Conservation (phyloP, 2,113 vertebrate species). For the Geococcyx californianus region DNA sequence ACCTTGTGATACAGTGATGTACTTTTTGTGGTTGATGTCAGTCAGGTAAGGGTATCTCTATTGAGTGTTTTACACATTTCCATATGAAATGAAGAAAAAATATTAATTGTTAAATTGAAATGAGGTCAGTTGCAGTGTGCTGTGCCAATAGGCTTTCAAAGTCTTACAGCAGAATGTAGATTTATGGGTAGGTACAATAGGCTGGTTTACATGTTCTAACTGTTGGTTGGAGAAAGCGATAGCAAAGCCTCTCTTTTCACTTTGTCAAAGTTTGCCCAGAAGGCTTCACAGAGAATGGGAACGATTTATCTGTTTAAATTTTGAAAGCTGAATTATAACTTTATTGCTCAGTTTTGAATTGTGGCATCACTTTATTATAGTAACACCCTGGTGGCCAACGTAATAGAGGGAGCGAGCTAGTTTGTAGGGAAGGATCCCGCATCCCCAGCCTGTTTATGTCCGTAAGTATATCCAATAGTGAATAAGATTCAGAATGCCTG, state of each 20-base stretch:
- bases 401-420: background rate
- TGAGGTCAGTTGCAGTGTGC: background rate
- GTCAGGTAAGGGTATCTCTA: background rate
- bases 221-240: background rate
- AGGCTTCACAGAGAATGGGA: background rate
- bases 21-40: background rate
- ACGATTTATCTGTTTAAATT: background rate
- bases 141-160: background rate
- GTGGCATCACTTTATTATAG: background rate
- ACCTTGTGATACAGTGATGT: too few relatives aligned
- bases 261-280: background rate
- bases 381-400: background rate
- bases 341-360: background rate
- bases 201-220: background rate
- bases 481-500: background rate
- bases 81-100: background rate
- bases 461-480: background rate
- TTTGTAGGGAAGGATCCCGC: background rate
- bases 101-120: background rate
- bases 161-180: background rate
- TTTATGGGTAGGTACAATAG: background rate
- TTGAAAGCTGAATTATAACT: background rate
- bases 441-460: rapidly evolving
- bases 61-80: background rate
- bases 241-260: background rate